Evolutionary conservation across 2,888 invertebrate genomes (phyloP).

Genomic region (Hydrotaea cyrtoneurina): DNA sequence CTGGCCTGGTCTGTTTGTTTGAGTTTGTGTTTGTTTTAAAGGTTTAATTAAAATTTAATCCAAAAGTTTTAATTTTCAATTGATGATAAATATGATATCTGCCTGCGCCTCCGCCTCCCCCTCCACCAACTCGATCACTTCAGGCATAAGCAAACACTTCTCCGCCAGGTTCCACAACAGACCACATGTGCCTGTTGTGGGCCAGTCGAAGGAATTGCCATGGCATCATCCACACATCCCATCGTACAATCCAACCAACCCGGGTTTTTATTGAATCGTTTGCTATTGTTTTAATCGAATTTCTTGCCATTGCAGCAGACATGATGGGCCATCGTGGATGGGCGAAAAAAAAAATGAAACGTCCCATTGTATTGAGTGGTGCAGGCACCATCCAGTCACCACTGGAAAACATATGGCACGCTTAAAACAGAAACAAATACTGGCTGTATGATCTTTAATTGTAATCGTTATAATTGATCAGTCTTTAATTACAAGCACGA

Average conservation of each 20-base stretch:
- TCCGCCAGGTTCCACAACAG: neutral
- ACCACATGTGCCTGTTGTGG: conserved; percentile 49
- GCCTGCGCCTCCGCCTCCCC: neutral
- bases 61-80: conserved; percentile 54
- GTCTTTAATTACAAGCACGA: conserved; percentile 14
- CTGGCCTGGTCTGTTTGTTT: conserved; percentile 5
- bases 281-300: conserved; percentile 40
- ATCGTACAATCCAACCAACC: neutral
- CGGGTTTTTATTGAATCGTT: conserved; percentile 39
- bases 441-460: neutral
- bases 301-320: neutral
- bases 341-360: neutral
- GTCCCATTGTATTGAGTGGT: conserved; percentile 3
- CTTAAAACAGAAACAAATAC: conserved; percentile 25
- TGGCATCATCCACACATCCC: too few relatives aligned
- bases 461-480: conserved; percentile 53
- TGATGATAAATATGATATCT: conserved; percentile 23
- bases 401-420: conserved; percentile 33
- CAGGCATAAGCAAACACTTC: too few relatives aligned
- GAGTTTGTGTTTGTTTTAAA: conserved; percentile 42
- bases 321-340: conserved; percentile 10
- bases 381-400: neutral
- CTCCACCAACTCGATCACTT: neutral
- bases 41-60: conserved; percentile 58
- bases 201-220: conserved; percentile 26